Percentiles rank a stretch among this genome's conserved stretches.
Conservation (phyloP, 2,888 invertebrate species). For the Leucophora obtusa region DNA sequence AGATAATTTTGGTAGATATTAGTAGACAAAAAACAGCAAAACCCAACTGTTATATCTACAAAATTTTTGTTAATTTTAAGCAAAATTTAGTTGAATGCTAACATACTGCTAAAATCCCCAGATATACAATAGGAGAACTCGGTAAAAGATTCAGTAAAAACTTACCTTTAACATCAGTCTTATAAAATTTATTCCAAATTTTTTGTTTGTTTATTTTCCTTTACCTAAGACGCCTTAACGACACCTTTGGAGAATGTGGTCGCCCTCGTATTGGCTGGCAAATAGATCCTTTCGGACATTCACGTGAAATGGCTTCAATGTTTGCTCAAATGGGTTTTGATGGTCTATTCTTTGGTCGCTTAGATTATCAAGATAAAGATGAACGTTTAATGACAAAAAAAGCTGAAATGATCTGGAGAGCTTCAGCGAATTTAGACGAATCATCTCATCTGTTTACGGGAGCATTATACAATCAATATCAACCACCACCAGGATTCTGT, state of each 20-base stretch:
- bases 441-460: slow-evolving; percentile 89
- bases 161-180: too few species aligned
- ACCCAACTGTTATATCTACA: too few species aligned
- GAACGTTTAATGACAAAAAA: slow-evolving; percentile 81
- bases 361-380: slow-evolving; percentile 91
- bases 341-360: slow-evolving; percentile 90
- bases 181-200: too few species aligned
- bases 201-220: too few species aligned
- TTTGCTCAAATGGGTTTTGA: slow-evolving; percentile 93
- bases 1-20: too few species aligned
- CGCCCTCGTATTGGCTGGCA: slow-evolving; percentile 90
- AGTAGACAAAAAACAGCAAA: too few species aligned
- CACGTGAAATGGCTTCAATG: slow-evolving; percentile 90
- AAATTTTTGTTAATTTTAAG: too few species aligned
- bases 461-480: slow-evolving; percentile 88
- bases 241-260: slow-evolving; percentile 86
- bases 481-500: slow-evolving; percentile 93
- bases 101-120: too few species aligned
- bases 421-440: slow-evolving; percentile 84
- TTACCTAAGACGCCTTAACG: slow-evolving; percentile 81
- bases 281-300: slow-evolving; percentile 93
- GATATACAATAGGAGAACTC: too few species aligned
- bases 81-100: too few species aligned
- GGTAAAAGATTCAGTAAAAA: too few species aligned
- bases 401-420: slow-evolving; percentile 92